These are phyloP conservation scores for Sarcophaga carnaria DNA, from an alignment of 2,888 invertebrate genomes.

Conservation along the genomic window DNA sequence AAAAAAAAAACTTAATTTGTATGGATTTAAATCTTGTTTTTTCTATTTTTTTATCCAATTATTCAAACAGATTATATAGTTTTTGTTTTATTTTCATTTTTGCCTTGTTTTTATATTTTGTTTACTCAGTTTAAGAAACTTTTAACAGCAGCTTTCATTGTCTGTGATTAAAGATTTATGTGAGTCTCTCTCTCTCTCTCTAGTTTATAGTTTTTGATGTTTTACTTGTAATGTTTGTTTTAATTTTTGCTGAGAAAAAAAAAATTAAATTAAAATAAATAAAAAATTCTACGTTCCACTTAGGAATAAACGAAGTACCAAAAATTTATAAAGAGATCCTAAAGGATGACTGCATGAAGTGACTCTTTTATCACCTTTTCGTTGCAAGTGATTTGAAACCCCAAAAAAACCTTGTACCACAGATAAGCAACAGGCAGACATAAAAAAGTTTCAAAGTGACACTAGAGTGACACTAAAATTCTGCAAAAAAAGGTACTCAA, in stretches of 20 bases:
- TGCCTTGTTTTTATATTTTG: background rate
- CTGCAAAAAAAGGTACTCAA: no score
- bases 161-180: slow-evolving; percentile 8
- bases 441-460: slow-evolving; percentile 58
- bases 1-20: slow-evolving; percentile 35
- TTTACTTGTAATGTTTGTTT: background rate
- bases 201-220: background rate
- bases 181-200: background rate
- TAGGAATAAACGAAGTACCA: no score
- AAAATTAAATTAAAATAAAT: no score
- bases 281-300: no score
- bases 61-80: background rate
- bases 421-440: slow-evolving; percentile 36
- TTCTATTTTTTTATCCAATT: background rate
- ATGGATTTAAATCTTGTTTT: slow-evolving; percentile 35
- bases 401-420: slow-evolving; percentile 24
- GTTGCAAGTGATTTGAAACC: slow-evolving; percentile 4
- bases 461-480: slow-evolving; percentile 26
- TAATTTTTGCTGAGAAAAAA: background rate
- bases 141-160: slow-evolving; percentile 21
- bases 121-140: slow-evolving; percentile 11
- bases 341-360: slow-evolving; percentile 23
- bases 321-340: slow-evolving; percentile 7
- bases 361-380: slow-evolving; percentile 40
- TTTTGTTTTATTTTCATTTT: background rate